Evolutionary conservation across 92 coral and sea anemone genomes (phyloP).

Genomic region (Phenganax marumi): DNA sequence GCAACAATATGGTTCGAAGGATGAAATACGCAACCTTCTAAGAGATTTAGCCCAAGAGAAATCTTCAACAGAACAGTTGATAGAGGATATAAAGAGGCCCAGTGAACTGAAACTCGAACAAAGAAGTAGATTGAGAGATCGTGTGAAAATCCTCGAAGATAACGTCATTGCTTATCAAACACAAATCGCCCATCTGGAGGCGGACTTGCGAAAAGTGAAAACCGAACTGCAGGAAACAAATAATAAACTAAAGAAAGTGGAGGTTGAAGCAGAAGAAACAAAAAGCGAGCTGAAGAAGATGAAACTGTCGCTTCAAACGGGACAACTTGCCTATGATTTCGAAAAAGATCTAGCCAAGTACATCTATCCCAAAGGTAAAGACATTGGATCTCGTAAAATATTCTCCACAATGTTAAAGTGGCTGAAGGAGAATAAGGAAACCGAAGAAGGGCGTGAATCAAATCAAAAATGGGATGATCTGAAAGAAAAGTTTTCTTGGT

Average conservation of each 20-base stretch:
- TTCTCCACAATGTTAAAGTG: neutral
- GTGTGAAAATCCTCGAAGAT: neutral
- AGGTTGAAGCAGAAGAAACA: neutral
- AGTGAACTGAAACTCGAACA: no score
- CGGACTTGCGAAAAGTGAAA: neutral
- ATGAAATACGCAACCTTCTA: no score
- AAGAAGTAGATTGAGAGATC: no score
- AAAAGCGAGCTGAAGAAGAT: neutral
- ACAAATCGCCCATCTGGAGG: neutral
- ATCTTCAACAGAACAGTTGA: no score
- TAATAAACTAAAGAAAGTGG: neutral
- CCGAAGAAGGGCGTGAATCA: neutral
- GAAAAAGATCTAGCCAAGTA: slow-evolving; percentile 13
- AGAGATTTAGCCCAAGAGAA: no score
- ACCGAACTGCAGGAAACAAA: neutral
- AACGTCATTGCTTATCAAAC: neutral
- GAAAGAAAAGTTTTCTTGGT: neutral
- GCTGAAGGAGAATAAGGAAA: slow-evolving; percentile 5
- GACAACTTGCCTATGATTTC: slow-evolving; percentile 1
- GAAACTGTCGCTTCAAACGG: neutral
- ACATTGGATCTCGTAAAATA: neutral
- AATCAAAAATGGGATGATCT: neutral
- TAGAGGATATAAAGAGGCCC: no score
- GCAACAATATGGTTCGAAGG: no score
- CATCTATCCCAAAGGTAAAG: neutral